A percentile compares a stretch with the other conserved stretches of the same genome.
phyloP scores from a whole-genome alignment of 2,888 invertebrate genomes.

The Drosophila bunnanda region DNA sequence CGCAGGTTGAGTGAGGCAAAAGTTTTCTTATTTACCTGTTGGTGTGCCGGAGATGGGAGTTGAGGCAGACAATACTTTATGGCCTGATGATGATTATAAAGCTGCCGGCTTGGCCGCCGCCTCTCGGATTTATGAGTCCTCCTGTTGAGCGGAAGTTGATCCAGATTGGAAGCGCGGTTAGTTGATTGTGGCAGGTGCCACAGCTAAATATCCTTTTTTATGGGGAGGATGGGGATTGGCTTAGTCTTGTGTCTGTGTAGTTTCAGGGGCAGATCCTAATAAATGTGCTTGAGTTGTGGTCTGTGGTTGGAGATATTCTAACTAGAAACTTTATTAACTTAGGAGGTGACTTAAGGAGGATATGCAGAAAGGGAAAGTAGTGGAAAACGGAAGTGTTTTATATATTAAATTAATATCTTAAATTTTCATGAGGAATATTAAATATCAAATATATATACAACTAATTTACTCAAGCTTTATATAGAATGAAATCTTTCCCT shows the following conservation, averaged over 20 bases:
- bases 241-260: constrained; percentile 18
- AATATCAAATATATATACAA: background rate
- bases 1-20: constrained; percentile 52
- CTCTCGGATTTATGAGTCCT: constrained; percentile 38
- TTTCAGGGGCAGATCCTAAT: constrained; percentile 7
- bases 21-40: constrained; percentile 56
- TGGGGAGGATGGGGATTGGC: constrained; percentile 24
- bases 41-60: background rate
- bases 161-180: constrained; percentile 42
- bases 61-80: constrained; percentile 45
- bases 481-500: background rate
- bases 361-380: background rate
- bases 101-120: constrained; percentile 22
- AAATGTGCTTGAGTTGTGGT: constrained; percentile 12
- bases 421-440: background rate
- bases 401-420: background rate
- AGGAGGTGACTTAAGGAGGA: background rate
- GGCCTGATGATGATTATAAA: constrained; percentile 49
- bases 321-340: background rate
- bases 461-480: background rate
- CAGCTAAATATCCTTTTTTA: constrained; percentile 32
- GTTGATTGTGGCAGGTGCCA: constrained; percentile 30
- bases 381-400: background rate
- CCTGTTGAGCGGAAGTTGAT: constrained; percentile 24
- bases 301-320: background rate